Evolutionary conservation across 2,888 invertebrate species (phyloP).

Genomic region (Hyposoter dolosus): DNA sequence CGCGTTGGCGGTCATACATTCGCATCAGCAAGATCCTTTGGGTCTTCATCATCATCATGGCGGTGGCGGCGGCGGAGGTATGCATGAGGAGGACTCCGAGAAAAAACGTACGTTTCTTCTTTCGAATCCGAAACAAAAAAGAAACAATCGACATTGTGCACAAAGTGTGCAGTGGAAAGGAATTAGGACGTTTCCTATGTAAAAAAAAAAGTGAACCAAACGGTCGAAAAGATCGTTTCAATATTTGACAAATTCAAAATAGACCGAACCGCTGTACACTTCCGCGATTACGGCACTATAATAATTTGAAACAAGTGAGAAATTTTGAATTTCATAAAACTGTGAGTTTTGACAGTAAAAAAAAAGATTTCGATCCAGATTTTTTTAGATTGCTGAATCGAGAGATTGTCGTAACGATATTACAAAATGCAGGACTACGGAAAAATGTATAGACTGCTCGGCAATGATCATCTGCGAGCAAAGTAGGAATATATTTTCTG

Average conservation of each 20-base stretch:
- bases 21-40: conserved; percentile 82
- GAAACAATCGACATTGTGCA: neutral
- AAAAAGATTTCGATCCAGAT: neutral
- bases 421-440: neutral
- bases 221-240: neutral
- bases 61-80: conserved; percentile 82
- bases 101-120: conserved; percentile 84
- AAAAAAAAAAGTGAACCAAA: neutral
- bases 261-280: conserved; percentile 55
- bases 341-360: neutral
- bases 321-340: neutral
- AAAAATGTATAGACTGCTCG: neutral
- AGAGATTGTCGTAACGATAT: neutral
- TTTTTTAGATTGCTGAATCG: neutral
- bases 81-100: conserved; percentile 83
- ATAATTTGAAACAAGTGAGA: neutral
- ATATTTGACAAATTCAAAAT: neutral
- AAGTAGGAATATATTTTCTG: neutral
- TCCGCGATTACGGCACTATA: neutral
- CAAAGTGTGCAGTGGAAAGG: conserved; percentile 26
- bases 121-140: conserved; percentile 76
- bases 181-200: neutral
- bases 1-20: conserved; percentile 80
- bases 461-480: neutral
- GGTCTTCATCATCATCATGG: conserved; percentile 82